Evolutionary conservation across 2,113 vertebrate genomes (phyloP).

Genomic region (Crotalus helleri): DNA sequence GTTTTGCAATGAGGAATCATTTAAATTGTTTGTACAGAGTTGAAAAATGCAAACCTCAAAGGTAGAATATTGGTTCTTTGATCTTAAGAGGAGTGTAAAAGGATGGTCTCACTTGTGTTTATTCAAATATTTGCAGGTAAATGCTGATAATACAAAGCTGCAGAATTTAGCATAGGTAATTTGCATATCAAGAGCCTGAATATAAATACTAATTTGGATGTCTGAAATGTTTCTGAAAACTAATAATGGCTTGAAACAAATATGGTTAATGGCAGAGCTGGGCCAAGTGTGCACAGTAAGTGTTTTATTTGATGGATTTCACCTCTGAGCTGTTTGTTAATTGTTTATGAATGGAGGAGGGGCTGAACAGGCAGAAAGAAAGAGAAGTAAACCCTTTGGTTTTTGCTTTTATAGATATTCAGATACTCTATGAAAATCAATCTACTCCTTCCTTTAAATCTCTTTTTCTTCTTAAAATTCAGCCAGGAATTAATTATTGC

Average conservation of each 20-base stretch:
- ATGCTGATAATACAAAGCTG: conserved; percentile 64
- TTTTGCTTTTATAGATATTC: conserved; percentile 37
- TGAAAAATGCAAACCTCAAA: conserved; percentile 66
- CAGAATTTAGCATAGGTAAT: conserved; percentile 67
- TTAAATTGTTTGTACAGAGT: conserved; percentile 60
- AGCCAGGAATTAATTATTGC: background rate
- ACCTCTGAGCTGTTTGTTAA: conserved; percentile 18
- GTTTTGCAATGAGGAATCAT: conserved; percentile 37
- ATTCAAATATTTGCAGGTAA: conserved; percentile 68
- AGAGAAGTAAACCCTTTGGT: conserved; percentile 25
- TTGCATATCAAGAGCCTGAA: conserved; percentile 68
- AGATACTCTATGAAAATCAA: conserved; percentile 22
- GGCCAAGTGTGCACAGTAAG: conserved; percentile 14
- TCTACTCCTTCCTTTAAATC: conserved; percentile 17
- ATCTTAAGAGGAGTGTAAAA: conserved; percentile 64
- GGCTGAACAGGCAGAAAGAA: background rate
- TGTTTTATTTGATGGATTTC: conserved; percentile 24
- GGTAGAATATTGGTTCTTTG: conserved; percentile 60
- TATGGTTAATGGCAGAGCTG: conserved; percentile 23
- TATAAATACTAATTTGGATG: conserved; percentile 63
- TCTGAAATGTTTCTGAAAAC: conserved; percentile 61
- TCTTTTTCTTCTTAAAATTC: conserved; percentile 1
- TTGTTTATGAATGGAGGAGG: conserved; percentile 32
- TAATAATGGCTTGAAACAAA: conserved; percentile 66
- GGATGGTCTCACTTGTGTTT: conserved; percentile 63